These are phyloP conservation scores for Drosophila funebris DNA, from an alignment of 1,140 invertebrate species.

Conservation along the genomic window DNA sequence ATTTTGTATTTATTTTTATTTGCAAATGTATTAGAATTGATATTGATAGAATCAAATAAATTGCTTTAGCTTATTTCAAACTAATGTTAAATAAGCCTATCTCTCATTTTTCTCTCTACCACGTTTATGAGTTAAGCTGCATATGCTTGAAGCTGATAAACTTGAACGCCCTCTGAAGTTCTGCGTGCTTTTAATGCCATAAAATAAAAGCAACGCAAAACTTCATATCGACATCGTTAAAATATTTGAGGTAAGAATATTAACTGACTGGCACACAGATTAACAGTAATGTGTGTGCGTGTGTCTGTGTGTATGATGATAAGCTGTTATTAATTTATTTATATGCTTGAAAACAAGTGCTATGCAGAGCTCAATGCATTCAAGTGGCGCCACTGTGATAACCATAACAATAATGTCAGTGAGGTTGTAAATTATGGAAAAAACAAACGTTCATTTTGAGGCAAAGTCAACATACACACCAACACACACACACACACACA, in stretches of 20 bases:
- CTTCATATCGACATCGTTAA: slow-evolving; percentile 32
- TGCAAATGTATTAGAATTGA: not conserved
- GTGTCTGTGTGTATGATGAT: slow-evolving; percentile 3
- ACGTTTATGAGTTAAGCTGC: slow-evolving; percentile 19
- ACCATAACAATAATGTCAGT: slow-evolving; percentile 43
- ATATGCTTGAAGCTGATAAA: slow-evolving; percentile 36
- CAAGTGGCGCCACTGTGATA: slow-evolving; percentile 35
- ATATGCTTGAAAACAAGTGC: slow-evolving; percentile 37
- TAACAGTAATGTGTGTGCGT: not conserved
- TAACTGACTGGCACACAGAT: slow-evolving; percentile 25
- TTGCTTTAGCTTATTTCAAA: not conserved
- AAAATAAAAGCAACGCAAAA: not conserved
- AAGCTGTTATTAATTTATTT: slow-evolving; percentile 42
- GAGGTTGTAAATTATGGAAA: slow-evolving; percentile 22
- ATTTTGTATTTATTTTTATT: not conserved
- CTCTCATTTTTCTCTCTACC: not conserved
- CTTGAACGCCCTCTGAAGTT: slow-evolving; percentile 19
- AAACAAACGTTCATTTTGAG: slow-evolving; percentile 24
- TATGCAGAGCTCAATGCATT: not conserved
- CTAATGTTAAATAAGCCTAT: not conserved
- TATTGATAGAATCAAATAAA: not conserved
- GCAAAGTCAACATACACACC: slow-evolving; percentile 10
- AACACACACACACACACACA: not conserved
- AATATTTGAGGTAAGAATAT: slow-evolving; percentile 43
- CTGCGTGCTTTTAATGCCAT: not conserved